These are phyloP conservation scores for Diphyllodes magnificus DNA, from an alignment of 2,113 vertebrate species.

Conservation along the genomic window DNA sequence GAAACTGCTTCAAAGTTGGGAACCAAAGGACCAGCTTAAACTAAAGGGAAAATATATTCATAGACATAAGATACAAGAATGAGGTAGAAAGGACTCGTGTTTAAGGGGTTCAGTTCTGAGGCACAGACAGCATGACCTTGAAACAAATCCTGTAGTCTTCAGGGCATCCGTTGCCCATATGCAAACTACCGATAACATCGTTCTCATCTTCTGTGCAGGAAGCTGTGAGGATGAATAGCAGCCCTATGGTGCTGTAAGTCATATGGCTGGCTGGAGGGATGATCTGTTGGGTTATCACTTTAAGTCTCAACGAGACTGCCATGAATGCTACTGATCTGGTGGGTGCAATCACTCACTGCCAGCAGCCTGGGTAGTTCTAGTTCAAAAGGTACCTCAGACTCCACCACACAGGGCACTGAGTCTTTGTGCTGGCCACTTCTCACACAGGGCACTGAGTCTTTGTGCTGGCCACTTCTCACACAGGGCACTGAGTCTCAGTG, in stretches of 20 bases:
- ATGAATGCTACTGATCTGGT: neutral
- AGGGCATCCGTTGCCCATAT: neutral
- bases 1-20: constrained; percentile 54
- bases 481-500: neutral
- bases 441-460: neutral
- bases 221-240: neutral
- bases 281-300: neutral
- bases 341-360: neutral
- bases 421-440: too few relatives aligned
- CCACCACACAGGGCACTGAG: neutral
- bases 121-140: neutral
- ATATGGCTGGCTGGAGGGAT: neutral
- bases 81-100: neutral
- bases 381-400: neutral
- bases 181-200: neutral
- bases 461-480: neutral
- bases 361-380: neutral
- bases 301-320: neutral
- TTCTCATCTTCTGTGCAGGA: neutral
- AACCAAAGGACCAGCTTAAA: constrained; percentile 5
- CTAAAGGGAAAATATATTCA: neutral
- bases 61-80: neutral
- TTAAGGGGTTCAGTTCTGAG: constrained; percentile 4
- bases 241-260: neutral
- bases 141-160: neutral